Evolutionary conservation across 1,140 invertebrate genomes (phyloP).

Genomic region (Hycleus cichorii): DNA sequence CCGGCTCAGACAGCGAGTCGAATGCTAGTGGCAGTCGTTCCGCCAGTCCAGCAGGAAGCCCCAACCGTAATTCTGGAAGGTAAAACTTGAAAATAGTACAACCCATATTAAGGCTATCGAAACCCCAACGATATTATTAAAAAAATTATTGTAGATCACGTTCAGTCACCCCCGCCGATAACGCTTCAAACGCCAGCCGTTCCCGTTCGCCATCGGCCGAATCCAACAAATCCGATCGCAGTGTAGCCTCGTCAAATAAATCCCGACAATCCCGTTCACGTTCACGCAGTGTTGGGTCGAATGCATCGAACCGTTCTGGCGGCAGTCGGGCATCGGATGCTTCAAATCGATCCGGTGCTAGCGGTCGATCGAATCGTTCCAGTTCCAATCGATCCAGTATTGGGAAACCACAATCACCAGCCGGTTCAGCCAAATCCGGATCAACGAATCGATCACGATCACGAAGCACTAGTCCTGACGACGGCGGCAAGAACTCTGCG

Average conservation of each 20-base stretch:
- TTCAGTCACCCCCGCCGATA: not conserved
- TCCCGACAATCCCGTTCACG: not conserved
- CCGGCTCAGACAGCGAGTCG: conserved; percentile 17
- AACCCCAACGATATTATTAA: conserved; percentile 16
- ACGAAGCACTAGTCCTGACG: conserved; percentile 23
- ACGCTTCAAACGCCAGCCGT: conserved; percentile 4
- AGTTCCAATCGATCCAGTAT: conserved; percentile 17
- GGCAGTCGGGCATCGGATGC: conserved; percentile 10
- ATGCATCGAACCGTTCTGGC: conserved; percentile 17
- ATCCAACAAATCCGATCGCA: conserved; percentile 15
- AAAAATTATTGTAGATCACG: conserved; percentile 3
- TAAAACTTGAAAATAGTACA: not conserved
- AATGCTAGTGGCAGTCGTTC: conserved; percentile 13
- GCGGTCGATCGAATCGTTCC: conserved; percentile 18
- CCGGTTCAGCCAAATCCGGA: conserved; percentile 37
- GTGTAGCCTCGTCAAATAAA: conserved; percentile 3
- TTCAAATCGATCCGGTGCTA: conserved; percentile 18
- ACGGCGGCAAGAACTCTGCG: not conserved
- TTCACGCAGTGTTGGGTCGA: conserved; percentile 1
- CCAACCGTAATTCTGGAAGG: not conserved
- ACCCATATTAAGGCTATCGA: conserved; percentile 17
- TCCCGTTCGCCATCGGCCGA: conserved; percentile 10
- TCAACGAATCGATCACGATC: conserved; percentile 35
- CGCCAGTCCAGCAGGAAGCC: not conserved
- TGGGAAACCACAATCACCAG: conserved; percentile 30